phyloP scores from a whole-genome alignment of 2,797 vertebrate species.

The Borostomias antarcticus region DNA sequence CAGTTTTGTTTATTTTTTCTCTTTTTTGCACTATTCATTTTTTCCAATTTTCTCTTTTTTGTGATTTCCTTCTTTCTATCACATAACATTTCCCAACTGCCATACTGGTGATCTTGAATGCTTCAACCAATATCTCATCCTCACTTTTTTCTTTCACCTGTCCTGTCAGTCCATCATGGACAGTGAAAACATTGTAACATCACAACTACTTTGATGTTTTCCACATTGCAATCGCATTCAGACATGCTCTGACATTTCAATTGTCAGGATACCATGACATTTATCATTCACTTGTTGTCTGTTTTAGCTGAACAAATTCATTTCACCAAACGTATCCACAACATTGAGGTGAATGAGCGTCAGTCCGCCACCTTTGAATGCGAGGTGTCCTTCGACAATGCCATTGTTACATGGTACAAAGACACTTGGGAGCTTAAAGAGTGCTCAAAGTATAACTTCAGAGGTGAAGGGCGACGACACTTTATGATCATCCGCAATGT shows the following conservation, averaged over 20 bases:
- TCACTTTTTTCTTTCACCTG: constrained; percentile 38
- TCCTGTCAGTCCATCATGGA: constrained; percentile 3
- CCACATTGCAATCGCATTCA: constrained; percentile 36
- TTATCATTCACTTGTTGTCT: constrained; percentile 73
- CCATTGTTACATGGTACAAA: constrained; percentile 98
- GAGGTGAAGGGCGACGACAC: constrained; percentile 92
- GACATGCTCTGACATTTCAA: constrained; percentile 39
- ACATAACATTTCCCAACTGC: no score
- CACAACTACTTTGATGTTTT: constrained; percentile 44
- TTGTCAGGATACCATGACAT: constrained; percentile 43
- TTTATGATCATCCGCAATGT: constrained; percentile 99
- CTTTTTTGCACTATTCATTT: constrained; percentile 46
- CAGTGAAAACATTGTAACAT: constrained; percentile 47
- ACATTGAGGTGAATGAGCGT: constrained; percentile 94
- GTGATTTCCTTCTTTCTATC: constrained; percentile 35
- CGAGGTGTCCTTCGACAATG: constrained; percentile 97
- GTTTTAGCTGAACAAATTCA: constrained; percentile 96
- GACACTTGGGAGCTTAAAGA: constrained; percentile 92
- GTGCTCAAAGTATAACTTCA: constrained; percentile 95
- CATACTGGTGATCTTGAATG: constrained; percentile 26
- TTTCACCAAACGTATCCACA: constrained; percentile 99
- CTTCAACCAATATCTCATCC: constrained; percentile 20
- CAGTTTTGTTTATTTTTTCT: constrained; percentile 27
- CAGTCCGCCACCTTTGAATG: constrained; percentile 97
- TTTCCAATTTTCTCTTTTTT: constrained; percentile 35